A percentile compares a stretch with the other conserved stretches of the same genome.
These are phyloP conservation scores for Drosophila stalkeri DNA, from an alignment of 2,888 invertebrate genomes.

Conservation along the genomic window DNA sequence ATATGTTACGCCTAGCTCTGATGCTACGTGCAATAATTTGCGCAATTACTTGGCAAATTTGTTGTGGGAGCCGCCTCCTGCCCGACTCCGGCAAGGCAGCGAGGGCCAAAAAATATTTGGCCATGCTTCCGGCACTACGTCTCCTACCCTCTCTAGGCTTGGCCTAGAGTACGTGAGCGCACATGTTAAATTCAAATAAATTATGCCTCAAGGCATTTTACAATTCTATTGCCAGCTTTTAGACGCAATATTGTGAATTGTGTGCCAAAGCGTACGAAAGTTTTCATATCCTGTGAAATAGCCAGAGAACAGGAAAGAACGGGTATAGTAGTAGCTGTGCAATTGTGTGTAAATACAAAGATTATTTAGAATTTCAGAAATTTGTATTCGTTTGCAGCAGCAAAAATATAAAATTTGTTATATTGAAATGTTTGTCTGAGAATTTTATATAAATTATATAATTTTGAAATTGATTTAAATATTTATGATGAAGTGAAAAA, in stretches of 20 bases:
- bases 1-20: constrained; percentile 62
- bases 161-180: constrained; percentile 49
- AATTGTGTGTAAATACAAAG: background rate
- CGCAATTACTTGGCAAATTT: constrained; percentile 76
- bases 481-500: too few relatives aligned
- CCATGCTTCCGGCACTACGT: constrained; percentile 20
- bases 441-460: background rate
- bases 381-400: background rate
- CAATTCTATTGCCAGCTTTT: constrained; percentile 73
- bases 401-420: background rate
- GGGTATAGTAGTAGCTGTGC: background rate
- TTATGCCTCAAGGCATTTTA: constrained; percentile 71
- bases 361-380: background rate
- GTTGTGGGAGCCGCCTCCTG: constrained; percentile 17
- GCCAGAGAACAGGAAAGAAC: too few relatives aligned
- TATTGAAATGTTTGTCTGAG: background rate
- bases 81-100: background rate
- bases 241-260: constrained; percentile 56
- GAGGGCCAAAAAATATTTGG: constrained; percentile 18
- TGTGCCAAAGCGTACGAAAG: constrained; percentile 32
- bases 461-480: background rate
- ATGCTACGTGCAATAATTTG: constrained; percentile 79
- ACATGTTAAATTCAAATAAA: constrained; percentile 74
- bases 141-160: constrained; percentile 3
- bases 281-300: constrained; percentile 15